Percentiles rank a stretch among this genome's conserved stretches.
Evolutionary conservation across 2,113 vertebrate species (phyloP).

Genomic region (Lichenostomus cassidix): DNA sequence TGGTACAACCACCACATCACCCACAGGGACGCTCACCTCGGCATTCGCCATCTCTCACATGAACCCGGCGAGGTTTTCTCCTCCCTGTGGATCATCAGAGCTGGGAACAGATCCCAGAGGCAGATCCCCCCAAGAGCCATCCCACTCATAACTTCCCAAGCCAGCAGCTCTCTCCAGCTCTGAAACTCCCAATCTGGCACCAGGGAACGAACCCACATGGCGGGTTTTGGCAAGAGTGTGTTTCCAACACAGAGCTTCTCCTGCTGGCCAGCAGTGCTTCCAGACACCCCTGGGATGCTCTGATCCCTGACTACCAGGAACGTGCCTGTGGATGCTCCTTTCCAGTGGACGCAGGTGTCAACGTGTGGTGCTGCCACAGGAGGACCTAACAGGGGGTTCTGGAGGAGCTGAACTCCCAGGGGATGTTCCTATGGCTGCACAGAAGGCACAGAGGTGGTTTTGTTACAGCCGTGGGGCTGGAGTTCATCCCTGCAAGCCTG

Average conservation of each 20-base stretch:
- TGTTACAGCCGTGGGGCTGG: background rate
- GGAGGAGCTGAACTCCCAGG: background rate
- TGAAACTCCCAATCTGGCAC: background rate
- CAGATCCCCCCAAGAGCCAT: background rate
- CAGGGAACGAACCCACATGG: background rate
- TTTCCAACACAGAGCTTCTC: background rate
- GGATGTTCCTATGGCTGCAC: background rate
- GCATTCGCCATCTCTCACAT: conserved; percentile 90
- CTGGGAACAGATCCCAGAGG: background rate
- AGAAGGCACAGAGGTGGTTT: background rate
- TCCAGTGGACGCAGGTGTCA: background rate
- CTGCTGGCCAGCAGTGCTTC: background rate
- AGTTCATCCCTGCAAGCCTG: background rate
- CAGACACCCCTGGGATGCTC: background rate
- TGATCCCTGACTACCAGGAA: background rate
- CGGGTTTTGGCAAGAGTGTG: background rate
- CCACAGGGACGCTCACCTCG: conserved; percentile 88
- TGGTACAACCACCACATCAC: conserved; percentile 85
- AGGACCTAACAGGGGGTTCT: background rate
- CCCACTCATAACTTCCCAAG: background rate
- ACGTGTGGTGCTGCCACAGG: background rate
- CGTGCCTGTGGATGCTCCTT: background rate
- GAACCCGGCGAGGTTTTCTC: conserved; percentile 30
- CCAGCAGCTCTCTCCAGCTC: background rate
- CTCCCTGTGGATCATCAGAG: background rate